Percentiles rank a stretch among this genome's conserved stretches.
Conservation (phyloP, 2,888 invertebrate species). For the Rosalia funebris region DNA sequence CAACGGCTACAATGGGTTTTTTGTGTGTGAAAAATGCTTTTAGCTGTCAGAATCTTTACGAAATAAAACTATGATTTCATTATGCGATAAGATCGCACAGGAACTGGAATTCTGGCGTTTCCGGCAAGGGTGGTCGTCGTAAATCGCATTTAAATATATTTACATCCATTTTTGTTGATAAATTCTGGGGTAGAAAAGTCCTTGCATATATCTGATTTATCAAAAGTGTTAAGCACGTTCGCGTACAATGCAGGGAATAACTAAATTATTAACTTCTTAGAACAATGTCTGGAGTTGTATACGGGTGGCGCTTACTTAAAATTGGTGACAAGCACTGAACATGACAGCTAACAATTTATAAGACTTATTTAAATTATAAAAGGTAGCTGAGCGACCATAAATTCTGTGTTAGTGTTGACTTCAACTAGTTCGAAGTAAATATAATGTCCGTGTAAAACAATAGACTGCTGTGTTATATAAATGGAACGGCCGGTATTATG, state of each 20-base stretch:
- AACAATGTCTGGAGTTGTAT: conserved; percentile 42
- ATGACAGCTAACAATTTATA: conserved; percentile 39
- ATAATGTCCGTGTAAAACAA: conserved; percentile 43
- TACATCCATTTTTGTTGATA: conserved; percentile 30
- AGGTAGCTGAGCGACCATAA: conserved; percentile 32
- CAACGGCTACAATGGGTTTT: conserved; percentile 37
- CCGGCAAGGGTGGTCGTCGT: conserved; percentile 47
- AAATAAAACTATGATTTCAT: conserved; percentile 33
- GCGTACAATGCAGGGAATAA: conserved; percentile 38
- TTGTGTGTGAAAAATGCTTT: conserved; percentile 39
- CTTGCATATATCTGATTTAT: conserved; percentile 27
- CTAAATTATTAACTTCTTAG: conserved; percentile 44
- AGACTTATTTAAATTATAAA: conserved; percentile 38
- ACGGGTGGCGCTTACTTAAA: conserved; percentile 49
- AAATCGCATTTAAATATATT: conserved; percentile 44
- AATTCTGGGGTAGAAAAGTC: conserved; percentile 30
- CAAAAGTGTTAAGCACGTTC: conserved; percentile 42
- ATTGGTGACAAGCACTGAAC: conserved; percentile 40
- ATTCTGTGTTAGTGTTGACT: conserved; percentile 43
- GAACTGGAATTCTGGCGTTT: conserved; percentile 44
- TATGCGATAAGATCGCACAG: conserved; percentile 40
- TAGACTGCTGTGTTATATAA: conserved; percentile 39
- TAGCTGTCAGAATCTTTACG: conserved; percentile 35
- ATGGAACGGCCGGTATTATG: conserved; percentile 40
- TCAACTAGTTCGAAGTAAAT: conserved; percentile 41